These are phyloP conservation scores for Trichacis sp. DNA, from an alignment of 2,888 invertebrate genomes.

Conservation along the genomic window DNA sequence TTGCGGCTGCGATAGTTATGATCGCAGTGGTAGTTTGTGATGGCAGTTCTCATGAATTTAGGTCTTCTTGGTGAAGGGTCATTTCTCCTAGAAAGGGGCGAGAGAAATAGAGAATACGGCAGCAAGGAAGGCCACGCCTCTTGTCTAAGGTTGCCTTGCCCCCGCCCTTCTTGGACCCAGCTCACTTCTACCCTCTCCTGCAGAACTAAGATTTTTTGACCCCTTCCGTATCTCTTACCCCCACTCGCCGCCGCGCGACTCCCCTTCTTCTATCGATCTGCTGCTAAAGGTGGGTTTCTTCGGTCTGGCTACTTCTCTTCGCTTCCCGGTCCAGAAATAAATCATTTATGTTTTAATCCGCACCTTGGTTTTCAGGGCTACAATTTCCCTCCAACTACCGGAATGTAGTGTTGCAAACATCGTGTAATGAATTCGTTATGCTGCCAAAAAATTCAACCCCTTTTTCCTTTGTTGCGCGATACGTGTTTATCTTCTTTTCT, in stretches of 20 bases:
- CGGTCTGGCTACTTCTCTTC: slow-evolving; percentile 42
- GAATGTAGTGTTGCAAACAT: background rate
- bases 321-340: slow-evolving; percentile 37
- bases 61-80: slow-evolving; percentile 42
- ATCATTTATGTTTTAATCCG: slow-evolving; percentile 43
- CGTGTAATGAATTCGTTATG: background rate
- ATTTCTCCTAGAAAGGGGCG: slow-evolving; percentile 48
- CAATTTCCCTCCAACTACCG: background rate
- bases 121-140: slow-evolving; percentile 64
- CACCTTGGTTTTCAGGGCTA: slow-evolving; percentile 21
- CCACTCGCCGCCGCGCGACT: slow-evolving; percentile 44
- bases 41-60: slow-evolving; percentile 42
- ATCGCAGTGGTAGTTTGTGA: slow-evolving; percentile 33
- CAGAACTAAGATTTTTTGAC: slow-evolving; percentile 63
- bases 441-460: background rate
- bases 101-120: slow-evolving; percentile 41
- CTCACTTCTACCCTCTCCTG: slow-evolving; percentile 39
- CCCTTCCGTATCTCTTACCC: slow-evolving; percentile 49
- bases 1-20: slow-evolving; percentile 33
- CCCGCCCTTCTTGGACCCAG: slow-evolving; percentile 47
- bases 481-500: too few species aligned
- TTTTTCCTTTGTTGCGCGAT: too few species aligned
- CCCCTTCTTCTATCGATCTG: slow-evolving; percentile 67
- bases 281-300: slow-evolving; percentile 64
- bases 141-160: slow-evolving; percentile 67